Percentiles rank a stretch among this genome's conserved stretches.
These are phyloP conservation scores for Cyphomyrus plagiostoma DNA, from an alignment of 2,113 vertebrate genomes.

Conservation along the genomic window DNA sequence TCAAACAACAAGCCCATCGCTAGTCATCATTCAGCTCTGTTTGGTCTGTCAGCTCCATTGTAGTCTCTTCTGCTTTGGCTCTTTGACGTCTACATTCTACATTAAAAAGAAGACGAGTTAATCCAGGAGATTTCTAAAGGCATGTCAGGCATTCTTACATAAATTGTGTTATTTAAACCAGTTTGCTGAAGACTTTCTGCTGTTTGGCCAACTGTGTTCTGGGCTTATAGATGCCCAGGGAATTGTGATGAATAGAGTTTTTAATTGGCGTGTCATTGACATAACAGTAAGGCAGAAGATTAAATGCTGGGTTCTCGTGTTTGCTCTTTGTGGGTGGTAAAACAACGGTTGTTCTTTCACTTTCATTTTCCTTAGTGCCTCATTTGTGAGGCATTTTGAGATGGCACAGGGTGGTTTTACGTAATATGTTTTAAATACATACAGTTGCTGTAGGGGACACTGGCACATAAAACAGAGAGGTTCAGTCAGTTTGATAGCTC, in stretches of 20 bases:
- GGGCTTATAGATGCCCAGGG: neutral
- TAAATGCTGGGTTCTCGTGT: neutral
- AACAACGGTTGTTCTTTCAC: neutral
- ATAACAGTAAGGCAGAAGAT: neutral
- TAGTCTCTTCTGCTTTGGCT: neutral
- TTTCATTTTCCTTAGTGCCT: neutral
- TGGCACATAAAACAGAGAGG: neutral
- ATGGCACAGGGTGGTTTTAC: neutral
- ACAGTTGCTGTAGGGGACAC: neutral
- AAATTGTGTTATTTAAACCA: neutral
- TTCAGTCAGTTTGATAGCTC: neutral
- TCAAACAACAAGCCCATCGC: neutral
- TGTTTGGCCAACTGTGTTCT: neutral
- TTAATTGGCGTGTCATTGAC: neutral
- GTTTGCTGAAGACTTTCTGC: neutral
- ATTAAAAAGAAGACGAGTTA: neutral
- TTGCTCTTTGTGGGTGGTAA: neutral
- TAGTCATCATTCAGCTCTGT: neutral
- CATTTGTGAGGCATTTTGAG: neutral
- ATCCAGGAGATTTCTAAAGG: neutral
- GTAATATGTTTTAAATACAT: neutral
- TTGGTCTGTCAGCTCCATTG: neutral
- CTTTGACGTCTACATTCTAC: neutral
- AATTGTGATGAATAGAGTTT: neutral
- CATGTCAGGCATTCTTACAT: neutral